Conservation (phyloP, 2,113 vertebrate species). For the Pipa parva region DNA sequence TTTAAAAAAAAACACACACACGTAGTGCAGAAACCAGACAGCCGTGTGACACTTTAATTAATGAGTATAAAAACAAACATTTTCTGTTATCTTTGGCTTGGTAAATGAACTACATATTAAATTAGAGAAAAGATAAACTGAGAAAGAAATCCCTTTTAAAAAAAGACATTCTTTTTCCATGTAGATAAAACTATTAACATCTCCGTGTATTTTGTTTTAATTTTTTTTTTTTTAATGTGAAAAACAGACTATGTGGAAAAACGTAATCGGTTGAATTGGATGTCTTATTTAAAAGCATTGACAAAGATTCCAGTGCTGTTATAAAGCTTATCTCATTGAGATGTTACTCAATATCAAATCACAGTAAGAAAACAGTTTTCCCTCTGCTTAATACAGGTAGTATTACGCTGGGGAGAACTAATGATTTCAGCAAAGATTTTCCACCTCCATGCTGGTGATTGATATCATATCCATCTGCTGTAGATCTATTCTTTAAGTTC, state of each 20-base stretch:
- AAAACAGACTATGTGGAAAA: constrained; percentile 37
- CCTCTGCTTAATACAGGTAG: constrained; percentile 59
- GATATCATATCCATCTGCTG: constrained; percentile 70
- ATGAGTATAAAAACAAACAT: background rate
- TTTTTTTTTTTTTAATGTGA: constrained; percentile 32
- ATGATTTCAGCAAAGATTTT: constrained; percentile 71
- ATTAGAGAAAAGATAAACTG: constrained; percentile 41
- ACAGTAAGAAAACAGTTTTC: constrained; percentile 63
- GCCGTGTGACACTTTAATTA: constrained; percentile 18
- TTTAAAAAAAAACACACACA: background rate
- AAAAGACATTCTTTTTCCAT: constrained; percentile 40
- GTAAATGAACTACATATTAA: constrained; percentile 26
- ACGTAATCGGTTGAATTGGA: constrained; percentile 22
- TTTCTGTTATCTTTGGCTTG: constrained; percentile 23
- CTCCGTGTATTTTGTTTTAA: constrained; percentile 6
- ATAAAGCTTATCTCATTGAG: constrained; percentile 61
- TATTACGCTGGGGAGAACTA: constrained; percentile 58
- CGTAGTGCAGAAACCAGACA: background rate
- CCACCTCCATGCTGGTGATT: constrained; percentile 60
- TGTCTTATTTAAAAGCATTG: constrained; percentile 47
- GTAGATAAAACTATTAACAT: constrained; percentile 36
- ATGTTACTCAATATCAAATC: constrained; percentile 63
- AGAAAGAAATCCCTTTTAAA: constrained; percentile 46
- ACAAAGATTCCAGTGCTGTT: constrained; percentile 53
- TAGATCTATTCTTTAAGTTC: constrained; percentile 53